Conservation (phyloP, 2,797 vertebrate species). For the Pelodytes ibericus region DNA sequence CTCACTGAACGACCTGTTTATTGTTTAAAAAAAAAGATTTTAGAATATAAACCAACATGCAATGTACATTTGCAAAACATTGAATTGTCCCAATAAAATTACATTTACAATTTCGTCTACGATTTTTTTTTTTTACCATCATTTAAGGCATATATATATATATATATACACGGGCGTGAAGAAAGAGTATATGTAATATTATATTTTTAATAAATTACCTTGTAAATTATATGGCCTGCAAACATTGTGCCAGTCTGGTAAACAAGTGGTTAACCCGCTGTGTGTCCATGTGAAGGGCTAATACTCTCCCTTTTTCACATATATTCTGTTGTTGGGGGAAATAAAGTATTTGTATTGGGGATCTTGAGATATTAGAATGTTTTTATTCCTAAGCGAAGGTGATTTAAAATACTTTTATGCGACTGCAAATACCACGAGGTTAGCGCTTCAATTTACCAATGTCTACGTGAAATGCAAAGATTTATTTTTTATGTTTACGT, state of each 20-base stretch:
- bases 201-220: too few relatives aligned
- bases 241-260: too few relatives aligned
- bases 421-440: not conserved
- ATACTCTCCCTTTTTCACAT: too few relatives aligned
- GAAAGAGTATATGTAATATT: too few relatives aligned
- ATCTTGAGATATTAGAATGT: not conserved
- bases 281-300: too few relatives aligned
- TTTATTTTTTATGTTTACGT: too few relatives aligned
- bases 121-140: not conserved
- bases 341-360: not conserved
- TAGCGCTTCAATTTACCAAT: not conserved
- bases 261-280: too few relatives aligned
- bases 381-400: not conserved
- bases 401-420: not conserved
- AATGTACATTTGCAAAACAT: constrained; percentile 42
- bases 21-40: constrained; percentile 29
- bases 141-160: too few relatives aligned
- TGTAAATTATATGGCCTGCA: too few relatives aligned
- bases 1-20: constrained; percentile 19
- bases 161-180: too few relatives aligned
- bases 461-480: not conserved
- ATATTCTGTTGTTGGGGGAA: not conserved
- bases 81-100: constrained; percentile 52
- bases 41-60: constrained; percentile 10
- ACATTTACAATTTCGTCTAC: constrained; percentile 35